A percentile compares a stretch with the other conserved stretches of the same genome.
These are phyloP conservation scores for Nannobrachium achirus DNA, from an alignment of 2,113 vertebrate genomes.

Conservation along the genomic window DNA sequence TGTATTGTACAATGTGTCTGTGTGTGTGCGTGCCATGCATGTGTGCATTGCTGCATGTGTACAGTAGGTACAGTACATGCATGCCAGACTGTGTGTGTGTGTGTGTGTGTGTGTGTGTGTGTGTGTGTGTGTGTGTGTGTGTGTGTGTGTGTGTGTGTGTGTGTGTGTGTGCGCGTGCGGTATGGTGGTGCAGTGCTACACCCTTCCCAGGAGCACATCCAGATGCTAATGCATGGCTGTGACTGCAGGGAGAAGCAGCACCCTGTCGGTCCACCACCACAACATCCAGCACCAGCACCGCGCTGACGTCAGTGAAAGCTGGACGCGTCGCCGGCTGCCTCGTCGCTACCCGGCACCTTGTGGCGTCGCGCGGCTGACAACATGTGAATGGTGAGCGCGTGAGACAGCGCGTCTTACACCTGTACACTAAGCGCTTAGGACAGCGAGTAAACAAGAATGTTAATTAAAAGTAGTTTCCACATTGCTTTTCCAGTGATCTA, in stretches of 20 bases:
- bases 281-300: constrained; percentile 20
- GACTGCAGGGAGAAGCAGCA: constrained; percentile 46
- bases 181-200: no score
- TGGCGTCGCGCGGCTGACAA: no score
- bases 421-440: not conserved
- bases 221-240: constrained; percentile 64
- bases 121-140: constrained; percentile 15
- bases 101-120: constrained; percentile 24
- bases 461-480: no score
- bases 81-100: no score
- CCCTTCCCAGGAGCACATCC: constrained; percentile 40
- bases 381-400: no score
- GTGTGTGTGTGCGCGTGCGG: constrained; percentile 25
- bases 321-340: no score
- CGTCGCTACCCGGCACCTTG: no score
- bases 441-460: not conserved
- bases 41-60: no score
- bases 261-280: constrained; percentile 41
- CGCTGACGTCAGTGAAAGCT: constrained; percentile 7
- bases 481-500: no score
- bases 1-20: not conserved
- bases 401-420: no score
- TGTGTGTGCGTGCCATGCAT: not conserved
- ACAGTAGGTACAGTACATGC: no score
- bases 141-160: constrained; percentile 22